Conservation (phyloP, 92 coral and sea anemone species). For the Zoanthus solanderi region DNA sequence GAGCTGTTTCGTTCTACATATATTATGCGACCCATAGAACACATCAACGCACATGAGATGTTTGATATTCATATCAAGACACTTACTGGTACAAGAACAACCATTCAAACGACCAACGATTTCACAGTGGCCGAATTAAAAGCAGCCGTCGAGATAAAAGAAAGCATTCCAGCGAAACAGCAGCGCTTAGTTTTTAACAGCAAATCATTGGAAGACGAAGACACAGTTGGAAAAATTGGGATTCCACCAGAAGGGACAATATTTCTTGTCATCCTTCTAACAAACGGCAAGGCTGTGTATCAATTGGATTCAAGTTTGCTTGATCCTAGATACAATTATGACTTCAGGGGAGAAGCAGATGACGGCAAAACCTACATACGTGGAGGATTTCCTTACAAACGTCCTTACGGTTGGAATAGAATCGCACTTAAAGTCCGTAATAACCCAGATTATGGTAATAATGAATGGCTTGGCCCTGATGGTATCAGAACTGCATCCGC, state of each 20-base stretch:
- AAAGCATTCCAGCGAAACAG: constrained; percentile 23
- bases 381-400: constrained; percentile 67
- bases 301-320: constrained; percentile 55
- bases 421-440: constrained; percentile 61
- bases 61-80: constrained; percentile 38
- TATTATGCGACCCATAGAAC: constrained; percentile 51
- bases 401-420: constrained; percentile 85
- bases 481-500: constrained; percentile 69
- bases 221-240: constrained; percentile 33
- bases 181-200: constrained; percentile 49
- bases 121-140: constrained; percentile 51
- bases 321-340: constrained; percentile 57
- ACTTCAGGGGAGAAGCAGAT: constrained; percentile 61
- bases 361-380: constrained; percentile 65
- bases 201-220: constrained; percentile 38
- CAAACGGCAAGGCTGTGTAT: constrained; percentile 10
- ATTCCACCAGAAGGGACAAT: constrained; percentile 43
- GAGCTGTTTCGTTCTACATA: constrained; percentile 59
- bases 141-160: constrained; percentile 51
- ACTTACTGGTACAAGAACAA: constrained; percentile 49
- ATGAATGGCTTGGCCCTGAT: constrained; percentile 71
- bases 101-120: constrained; percentile 30
- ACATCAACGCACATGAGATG: constrained; percentile 14
- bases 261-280: constrained; percentile 35
- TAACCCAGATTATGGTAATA: constrained; percentile 36